Evolutionary conservation across 2,113 vertebrate genomes (phyloP), one percentile per base, ranked within the genome.

Genomic region (Gymnocephalus cernua): DNA sequence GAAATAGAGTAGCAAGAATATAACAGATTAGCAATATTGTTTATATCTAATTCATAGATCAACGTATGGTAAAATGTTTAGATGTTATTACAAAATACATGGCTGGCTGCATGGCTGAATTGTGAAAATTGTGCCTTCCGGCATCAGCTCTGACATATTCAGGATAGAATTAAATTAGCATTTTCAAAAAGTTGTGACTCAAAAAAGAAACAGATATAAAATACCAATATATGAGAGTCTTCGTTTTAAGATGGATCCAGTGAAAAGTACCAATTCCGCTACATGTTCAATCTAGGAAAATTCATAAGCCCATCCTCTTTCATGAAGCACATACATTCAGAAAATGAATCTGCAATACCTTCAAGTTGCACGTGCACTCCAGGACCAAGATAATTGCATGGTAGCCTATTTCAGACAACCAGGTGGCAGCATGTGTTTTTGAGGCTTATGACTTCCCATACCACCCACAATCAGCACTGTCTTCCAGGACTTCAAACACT

Each of bases 401-500:
- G 82, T 64, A 77, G 82, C 75, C 70, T 79, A 78, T 92, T 93
- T 94, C 88, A 89, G 70, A 90, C 75, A 88, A 77, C 59, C 89
- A 90, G 89, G 77, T 88, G 89, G 91, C 90, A 81, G 84, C 84
- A 45, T 87, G 84, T 93, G 88, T 91, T 91, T 86, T 89, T 86
- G 85, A 84, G 80, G 84, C 90, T 87, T 84, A 27, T 61, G 79
- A 88, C 86, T 93, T 72, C 48, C 41, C 77, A 88, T 79, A 84
- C 91, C 90, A 88, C 90, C 93, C 89, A 93, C 91, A 90, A 92
- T 89, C 91, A 91, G 82, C 74, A 53, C 3, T 74, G 68, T 92
- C 91, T 87, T 90, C 66, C 4, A 87, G 87, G 87, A 93, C 90
- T 91, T 94, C 91, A 94, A 91, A 93, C 88, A 64, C 58, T 79